phyloP scores from a whole-genome alignment of 2,113 vertebrate genomes.

The Platichthys stellatus region DNA sequence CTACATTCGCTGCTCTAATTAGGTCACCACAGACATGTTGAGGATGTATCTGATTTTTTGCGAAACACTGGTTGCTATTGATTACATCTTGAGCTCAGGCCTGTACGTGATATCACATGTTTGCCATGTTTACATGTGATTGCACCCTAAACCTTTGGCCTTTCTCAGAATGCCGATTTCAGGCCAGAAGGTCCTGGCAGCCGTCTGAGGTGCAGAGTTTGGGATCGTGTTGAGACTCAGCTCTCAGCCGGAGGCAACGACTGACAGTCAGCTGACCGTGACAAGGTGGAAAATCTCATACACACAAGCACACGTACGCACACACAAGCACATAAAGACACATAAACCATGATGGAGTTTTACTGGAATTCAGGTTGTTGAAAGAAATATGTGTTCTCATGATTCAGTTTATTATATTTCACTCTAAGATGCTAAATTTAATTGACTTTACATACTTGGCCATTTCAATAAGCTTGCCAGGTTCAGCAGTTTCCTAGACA shows the following conservation, averaged over 20 bases:
- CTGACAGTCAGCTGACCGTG: conserved; percentile 66
- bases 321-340: conserved; percentile 20
- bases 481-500: background rate
- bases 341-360: background rate
- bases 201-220: background rate
- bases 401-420: background rate
- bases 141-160: background rate
- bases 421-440: background rate
- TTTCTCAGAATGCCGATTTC: too few species aligned
- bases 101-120: conserved; percentile 11
- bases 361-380: background rate
- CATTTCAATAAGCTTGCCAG: background rate
- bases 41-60: too few species aligned
- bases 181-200: conserved; percentile 25
- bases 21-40: too few species aligned
- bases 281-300: conserved; percentile 59
- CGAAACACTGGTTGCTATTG: background rate
- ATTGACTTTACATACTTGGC: too few species aligned
- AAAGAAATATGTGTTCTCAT: background rate
- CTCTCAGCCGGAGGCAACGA: conserved; percentile 28
- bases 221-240: conserved; percentile 34
- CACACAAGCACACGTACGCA: conserved; percentile 24
- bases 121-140: conserved; percentile 13
- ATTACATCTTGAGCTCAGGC: background rate
- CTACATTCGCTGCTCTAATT: too few species aligned